Conservation (phyloP, 2,888 invertebrate species). For the Augiades crinisus region DNA sequence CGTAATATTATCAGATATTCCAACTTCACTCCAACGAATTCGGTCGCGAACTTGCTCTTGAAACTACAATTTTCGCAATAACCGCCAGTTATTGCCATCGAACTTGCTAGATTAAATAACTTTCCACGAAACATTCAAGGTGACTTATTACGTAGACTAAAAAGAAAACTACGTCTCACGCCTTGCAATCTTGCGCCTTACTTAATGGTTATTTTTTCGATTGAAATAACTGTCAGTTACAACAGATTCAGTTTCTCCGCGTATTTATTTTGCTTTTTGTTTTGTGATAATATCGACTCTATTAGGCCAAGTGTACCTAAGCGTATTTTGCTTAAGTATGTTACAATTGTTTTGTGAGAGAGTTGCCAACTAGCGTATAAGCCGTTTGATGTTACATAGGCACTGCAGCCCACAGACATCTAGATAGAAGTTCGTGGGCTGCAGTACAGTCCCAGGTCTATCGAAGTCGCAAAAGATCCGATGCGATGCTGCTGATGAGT, state of each 20-base stretch:
- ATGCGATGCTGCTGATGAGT: too few relatives aligned
- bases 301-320: slow-evolving; percentile 14
- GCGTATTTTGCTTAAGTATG: not conserved
- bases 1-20: too few relatives aligned
- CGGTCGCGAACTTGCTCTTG: too few relatives aligned
- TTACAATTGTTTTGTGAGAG: too few relatives aligned
- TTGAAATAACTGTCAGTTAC: slow-evolving; percentile 9
- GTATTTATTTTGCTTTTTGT: slow-evolving; percentile 4
- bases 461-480: too few relatives aligned
- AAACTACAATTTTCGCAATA: slow-evolving; percentile 4
- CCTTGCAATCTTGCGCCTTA: slow-evolving; percentile 14
- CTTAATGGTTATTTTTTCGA: slow-evolving; percentile 17
- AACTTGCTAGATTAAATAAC: slow-evolving; percentile 21
- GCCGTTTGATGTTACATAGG: too few relatives aligned
- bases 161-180: slow-evolving; percentile 2
- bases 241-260: slow-evolving; percentile 12
- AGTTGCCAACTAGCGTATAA: too few relatives aligned
- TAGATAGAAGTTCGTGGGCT: too few relatives aligned
- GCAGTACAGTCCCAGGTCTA: too few relatives aligned
- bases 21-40: too few relatives aligned
- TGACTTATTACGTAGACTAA: slow-evolving; percentile 12
- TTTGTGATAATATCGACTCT: not conserved
- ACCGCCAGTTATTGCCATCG: slow-evolving; percentile 3
- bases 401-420: too few relatives aligned
- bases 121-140: slow-evolving; percentile 20